Evolutionary conservation across 2,888 invertebrate species (phyloP).

Genomic region (Patella pellucida): DNA sequence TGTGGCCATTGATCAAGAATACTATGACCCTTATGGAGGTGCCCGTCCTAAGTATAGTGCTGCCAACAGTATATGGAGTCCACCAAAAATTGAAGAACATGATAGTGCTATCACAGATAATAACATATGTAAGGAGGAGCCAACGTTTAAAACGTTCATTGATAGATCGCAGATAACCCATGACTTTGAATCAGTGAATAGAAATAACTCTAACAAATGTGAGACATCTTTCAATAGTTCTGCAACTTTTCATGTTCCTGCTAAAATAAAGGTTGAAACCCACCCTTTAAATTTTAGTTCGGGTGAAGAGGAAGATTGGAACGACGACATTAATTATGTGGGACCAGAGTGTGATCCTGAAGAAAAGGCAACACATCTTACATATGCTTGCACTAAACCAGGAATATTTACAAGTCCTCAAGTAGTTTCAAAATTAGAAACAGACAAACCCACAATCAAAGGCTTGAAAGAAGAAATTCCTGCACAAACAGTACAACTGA

Average conservation of each 20-base stretch:
- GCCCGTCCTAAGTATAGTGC: neutral
- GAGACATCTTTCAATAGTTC: too few relatives aligned
- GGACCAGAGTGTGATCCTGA: neutral
- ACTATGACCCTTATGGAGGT: constrained; percentile 3
- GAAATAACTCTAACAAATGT: too few relatives aligned
- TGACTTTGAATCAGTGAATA: too few relatives aligned
- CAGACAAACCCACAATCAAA: neutral
- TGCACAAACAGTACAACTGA: neutral
- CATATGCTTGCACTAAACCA: neutral
- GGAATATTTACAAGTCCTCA: neutral
- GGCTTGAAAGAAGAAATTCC: neutral
- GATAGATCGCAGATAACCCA: too few relatives aligned
- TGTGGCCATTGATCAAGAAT: neutral
- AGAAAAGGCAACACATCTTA: neutral
- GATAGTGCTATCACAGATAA: too few relatives aligned
- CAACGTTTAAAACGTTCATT: too few relatives aligned
- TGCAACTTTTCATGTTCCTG: too few relatives aligned
- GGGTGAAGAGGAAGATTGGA: neutral
- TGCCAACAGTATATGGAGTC: too few relatives aligned
- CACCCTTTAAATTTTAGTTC: neutral
- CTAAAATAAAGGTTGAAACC: too few relatives aligned
- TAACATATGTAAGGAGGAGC: too few relatives aligned
- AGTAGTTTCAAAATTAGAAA: neutral
- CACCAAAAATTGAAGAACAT: too few relatives aligned
- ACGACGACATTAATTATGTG: neutral